These are phyloP conservation scores for Donacobius atricapilla DNA, from an alignment of 2,113 vertebrate species.

Conservation along the genomic window DNA sequence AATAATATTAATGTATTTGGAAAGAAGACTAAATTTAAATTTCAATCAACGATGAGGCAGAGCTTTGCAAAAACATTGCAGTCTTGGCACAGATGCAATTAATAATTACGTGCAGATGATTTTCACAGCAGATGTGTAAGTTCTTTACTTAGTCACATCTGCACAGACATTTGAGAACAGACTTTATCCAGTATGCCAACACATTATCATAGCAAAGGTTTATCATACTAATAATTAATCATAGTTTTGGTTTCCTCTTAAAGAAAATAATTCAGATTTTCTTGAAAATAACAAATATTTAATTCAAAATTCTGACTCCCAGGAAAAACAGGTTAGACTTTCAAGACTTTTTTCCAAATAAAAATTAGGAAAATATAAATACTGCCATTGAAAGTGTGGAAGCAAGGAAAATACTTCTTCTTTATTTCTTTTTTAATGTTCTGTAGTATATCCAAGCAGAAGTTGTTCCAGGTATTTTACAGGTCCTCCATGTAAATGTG, in stretches of 20 bases:
- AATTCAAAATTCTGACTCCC: neutral
- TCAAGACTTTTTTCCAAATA: neutral
- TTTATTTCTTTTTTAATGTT: neutral
- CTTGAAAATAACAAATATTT: neutral
- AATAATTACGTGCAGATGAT: neutral
- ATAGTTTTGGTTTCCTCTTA: neutral
- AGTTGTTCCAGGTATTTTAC: neutral
- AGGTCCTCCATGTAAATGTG: neutral
- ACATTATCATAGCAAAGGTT: neutral
- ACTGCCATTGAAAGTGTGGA: neutral
- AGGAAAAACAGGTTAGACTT: neutral
- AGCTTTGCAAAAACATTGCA: neutral
- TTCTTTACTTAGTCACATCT: neutral
- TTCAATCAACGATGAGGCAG: neutral
- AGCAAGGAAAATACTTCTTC: neutral
- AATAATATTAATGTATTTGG: neutral
- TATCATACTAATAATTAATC: neutral
- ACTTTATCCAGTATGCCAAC: neutral
- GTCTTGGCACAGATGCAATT: neutral
- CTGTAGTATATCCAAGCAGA: neutral
- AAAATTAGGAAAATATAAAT: neutral
- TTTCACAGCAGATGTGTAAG: neutral
- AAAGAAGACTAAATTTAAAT: neutral
- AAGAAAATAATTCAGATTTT: neutral
- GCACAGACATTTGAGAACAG: neutral